phyloP scores from a whole-genome alignment of 2,797 vertebrate genomes.

The Parauchenoglanis ngamensis region DNA sequence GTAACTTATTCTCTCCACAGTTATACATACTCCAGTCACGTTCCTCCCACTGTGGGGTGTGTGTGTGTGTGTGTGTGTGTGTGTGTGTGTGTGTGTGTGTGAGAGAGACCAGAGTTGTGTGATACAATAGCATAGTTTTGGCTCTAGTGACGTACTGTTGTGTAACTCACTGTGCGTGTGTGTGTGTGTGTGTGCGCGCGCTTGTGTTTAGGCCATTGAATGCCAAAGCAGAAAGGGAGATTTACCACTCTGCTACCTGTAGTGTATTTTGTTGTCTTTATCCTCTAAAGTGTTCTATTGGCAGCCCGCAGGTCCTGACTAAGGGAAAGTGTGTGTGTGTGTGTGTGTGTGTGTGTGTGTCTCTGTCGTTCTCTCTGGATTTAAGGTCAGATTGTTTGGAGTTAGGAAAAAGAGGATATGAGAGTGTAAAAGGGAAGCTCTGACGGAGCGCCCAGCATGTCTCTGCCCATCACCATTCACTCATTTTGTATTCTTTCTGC shows the following conservation, averaged over 20 bases:
- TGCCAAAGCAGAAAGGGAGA: constrained; percentile 56
- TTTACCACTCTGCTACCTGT: constrained; percentile 52
- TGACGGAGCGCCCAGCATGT: neutral
- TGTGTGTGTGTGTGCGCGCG: constrained; percentile 24
- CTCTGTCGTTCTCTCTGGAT: constrained; percentile 7
- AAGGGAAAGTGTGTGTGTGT: constrained; percentile 29
- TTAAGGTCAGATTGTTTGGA: constrained; percentile 24
- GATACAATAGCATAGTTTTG: no score
- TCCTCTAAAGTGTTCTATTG: constrained; percentile 46
- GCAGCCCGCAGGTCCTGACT: constrained; percentile 25
- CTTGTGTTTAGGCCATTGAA: constrained; percentile 57
- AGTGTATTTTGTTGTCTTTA: constrained; percentile 32
- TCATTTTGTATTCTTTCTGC: neutral
- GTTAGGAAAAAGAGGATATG: constrained; percentile 15
- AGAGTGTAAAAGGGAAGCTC: constrained; percentile 15
- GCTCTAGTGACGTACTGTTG: neutral
- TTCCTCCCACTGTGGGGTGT: no score
- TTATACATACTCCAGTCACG: no score
- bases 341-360: constrained; percentile 12
- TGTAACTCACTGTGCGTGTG: constrained; percentile 10
- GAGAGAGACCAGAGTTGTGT: no score
- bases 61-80: no score
- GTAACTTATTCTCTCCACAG: neutral
- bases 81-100: no score
- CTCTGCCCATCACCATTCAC: neutral